These are phyloP conservation scores for Ictalurus furcatus DNA, from an alignment of 2,113 vertebrate species.

Conservation along the genomic window DNA sequence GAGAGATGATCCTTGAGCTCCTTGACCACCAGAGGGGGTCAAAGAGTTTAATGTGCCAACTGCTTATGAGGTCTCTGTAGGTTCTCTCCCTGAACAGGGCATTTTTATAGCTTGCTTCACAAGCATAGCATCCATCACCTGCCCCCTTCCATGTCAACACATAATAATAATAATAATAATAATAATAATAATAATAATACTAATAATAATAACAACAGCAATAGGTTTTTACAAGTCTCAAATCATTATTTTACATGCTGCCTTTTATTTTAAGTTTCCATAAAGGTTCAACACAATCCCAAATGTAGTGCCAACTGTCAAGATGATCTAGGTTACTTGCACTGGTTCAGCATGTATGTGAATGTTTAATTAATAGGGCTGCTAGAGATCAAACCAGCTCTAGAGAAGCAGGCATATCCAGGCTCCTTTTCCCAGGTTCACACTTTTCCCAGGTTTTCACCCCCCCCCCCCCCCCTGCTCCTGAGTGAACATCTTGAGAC, in stretches of 20 bases:
- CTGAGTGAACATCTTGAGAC: conserved; percentile 73
- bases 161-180: not conserved
- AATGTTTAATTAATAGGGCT: conserved; percentile 70
- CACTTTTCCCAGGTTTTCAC: conserved; percentile 49
- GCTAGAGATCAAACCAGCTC: conserved; percentile 66
- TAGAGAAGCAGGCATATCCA: conserved; percentile 63
- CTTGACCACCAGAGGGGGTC: conserved; percentile 75
- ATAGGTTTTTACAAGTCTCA: not conserved
- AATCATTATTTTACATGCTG: not conserved
- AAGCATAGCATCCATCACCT: not conserved
- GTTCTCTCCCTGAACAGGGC: not conserved
- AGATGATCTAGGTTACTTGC: conserved; percentile 51
- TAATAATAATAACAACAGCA: not conserved
- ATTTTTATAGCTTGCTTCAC: not conserved
- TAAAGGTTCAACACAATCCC: not conserved
- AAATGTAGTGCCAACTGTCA: not conserved
- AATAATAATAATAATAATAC: not conserved
- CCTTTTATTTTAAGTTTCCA: not conserved
- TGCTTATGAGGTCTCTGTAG: not conserved
- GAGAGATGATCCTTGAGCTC: not conserved
- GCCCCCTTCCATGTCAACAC: not conserved
- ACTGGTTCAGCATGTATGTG: conserved; percentile 70
- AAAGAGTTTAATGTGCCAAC: conserved; percentile 59
- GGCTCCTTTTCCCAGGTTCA: not conserved
- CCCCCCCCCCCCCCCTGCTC: conserved; percentile 59